Conservation (phyloP, 2,888 invertebrate species). For the Folsomia candida region DNA sequence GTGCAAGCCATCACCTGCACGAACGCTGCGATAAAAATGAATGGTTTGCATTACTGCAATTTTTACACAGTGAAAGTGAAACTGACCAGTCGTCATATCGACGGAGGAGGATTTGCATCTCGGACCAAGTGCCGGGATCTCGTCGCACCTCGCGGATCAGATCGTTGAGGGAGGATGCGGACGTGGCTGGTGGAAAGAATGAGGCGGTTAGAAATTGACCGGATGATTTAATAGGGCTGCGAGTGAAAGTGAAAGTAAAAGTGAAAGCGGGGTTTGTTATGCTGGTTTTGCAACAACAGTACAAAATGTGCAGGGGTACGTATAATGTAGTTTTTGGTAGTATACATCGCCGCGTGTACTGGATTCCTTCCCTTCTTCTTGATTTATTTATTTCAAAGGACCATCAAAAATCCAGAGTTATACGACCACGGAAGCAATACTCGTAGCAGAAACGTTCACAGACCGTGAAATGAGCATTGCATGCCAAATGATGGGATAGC, state of each 20-base stretch:
- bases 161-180: slow-evolving; percentile 41
- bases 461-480: slow-evolving; percentile 38
- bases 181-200: background rate
- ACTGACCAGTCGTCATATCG: slow-evolving; percentile 48
- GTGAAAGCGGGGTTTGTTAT: too few relatives aligned
- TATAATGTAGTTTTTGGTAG: too few relatives aligned
- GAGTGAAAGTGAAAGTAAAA: too few relatives aligned
- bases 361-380: background rate
- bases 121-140: slow-evolving; percentile 48
- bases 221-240: background rate
- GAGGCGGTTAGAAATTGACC: too few relatives aligned
- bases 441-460: slow-evolving; percentile 29
- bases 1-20: slow-evolving; percentile 51
- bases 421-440: slow-evolving; percentile 30
- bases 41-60: background rate
- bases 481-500: slow-evolving; percentile 20
- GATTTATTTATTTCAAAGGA: slow-evolving; percentile 12
- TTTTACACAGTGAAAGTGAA: background rate
- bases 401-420: slow-evolving; percentile 12
- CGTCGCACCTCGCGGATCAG: slow-evolving; percentile 48
- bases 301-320: too few relatives aligned
- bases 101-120: slow-evolving; percentile 47
- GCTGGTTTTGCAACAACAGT: too few relatives aligned
- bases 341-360: too few relatives aligned
- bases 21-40: slow-evolving; percentile 25